Percentiles rank a stretch among this genome's conserved stretches.
These are phyloP conservation scores for Punctoribates punctum DNA, from an alignment of 2,888 invertebrate species.

Conservation along the genomic window DNA sequence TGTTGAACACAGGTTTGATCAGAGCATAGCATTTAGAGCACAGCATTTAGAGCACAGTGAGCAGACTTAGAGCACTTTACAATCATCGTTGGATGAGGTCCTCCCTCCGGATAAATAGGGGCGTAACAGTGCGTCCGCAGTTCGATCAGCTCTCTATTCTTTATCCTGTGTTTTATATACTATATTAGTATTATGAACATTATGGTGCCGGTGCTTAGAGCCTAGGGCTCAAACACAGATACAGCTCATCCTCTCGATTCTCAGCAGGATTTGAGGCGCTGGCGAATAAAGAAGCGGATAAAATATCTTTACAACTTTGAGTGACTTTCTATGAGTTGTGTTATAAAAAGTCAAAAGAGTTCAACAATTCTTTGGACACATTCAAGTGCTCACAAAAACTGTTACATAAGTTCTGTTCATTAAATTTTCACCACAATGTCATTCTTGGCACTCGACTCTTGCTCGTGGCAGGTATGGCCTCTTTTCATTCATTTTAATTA, in stretches of 20 bases:
- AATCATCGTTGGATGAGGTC: slow-evolving; percentile 17
- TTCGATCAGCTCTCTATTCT: slow-evolving; percentile 21
- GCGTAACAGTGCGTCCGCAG: slow-evolving; percentile 35
- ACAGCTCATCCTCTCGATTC: slow-evolving; percentile 35
- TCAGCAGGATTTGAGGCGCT: slow-evolving; percentile 31
- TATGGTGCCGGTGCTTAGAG: slow-evolving; percentile 31
- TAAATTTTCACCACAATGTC: slow-evolving; percentile 43
- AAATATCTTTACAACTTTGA: slow-evolving; percentile 32
- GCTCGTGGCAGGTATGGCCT: slow-evolving; percentile 48
- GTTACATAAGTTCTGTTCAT: background rate
- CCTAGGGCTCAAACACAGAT: slow-evolving; percentile 33
- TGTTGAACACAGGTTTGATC: background rate
- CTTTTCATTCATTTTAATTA: slow-evolving; percentile 19
- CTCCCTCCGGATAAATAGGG: slow-evolving; percentile 34
- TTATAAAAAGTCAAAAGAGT: slow-evolving; percentile 7
- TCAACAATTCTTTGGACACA: slow-evolving; percentile 23
- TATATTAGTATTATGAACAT: slow-evolving; percentile 28
- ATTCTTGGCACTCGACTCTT: slow-evolving; percentile 48
- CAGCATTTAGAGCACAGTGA: slow-evolving; percentile 1
- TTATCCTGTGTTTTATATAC: slow-evolving; percentile 26
- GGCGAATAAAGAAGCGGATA: slow-evolving; percentile 27
- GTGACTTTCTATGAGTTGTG: slow-evolving; percentile 33
- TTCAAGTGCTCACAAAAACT: background rate
- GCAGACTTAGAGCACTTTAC: slow-evolving; percentile 2
- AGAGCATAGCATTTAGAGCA: background rate